A percentile compares a stretch with the other conserved stretches of the same genome.
phyloP scores from a whole-genome alignment of 2,797 vertebrate genomes.

The Megalops cyprinoides region DNA sequence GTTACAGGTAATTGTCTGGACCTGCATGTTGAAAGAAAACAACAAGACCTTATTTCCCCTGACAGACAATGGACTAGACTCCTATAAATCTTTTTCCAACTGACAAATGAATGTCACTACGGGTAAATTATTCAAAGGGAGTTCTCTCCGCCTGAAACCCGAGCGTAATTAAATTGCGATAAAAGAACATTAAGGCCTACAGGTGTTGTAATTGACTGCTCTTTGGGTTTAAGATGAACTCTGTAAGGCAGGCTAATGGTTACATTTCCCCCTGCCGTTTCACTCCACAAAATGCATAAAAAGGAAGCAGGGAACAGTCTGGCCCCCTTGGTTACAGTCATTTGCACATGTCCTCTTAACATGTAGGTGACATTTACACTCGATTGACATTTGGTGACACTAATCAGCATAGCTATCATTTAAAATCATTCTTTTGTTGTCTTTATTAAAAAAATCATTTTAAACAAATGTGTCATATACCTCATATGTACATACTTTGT shows the following conservation, averaged over 20 bases:
- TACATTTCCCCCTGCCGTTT: background rate
- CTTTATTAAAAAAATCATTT: no score
- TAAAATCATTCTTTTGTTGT: no score
- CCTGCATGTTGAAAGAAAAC: constrained; percentile 34
- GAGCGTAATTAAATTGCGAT: constrained; percentile 65
- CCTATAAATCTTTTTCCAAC: constrained; percentile 54
- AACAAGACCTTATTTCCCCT: constrained; percentile 39
- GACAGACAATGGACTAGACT: constrained; percentile 35
- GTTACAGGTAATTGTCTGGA: background rate
- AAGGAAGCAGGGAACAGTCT: constrained; percentile 7
- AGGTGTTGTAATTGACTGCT: constrained; percentile 54
- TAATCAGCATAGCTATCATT: background rate
- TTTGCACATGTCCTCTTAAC: background rate
- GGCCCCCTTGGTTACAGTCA: background rate
- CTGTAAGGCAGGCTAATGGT: background rate
- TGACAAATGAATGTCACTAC: constrained; percentile 55
- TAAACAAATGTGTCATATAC: no score
- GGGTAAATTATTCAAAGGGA: constrained; percentile 57
- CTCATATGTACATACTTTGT: no score
- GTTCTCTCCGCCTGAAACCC: constrained; percentile 59
- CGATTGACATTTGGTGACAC: background rate
- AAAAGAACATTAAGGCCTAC: constrained; percentile 67
- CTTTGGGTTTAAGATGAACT: background rate
- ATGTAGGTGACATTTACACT: background rate
- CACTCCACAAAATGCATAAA: background rate